Evolutionary conservation across 53 echinoderm and acorn worm genomes (phyloP), one percentile per base, ranked within the genome.

Genomic region (Mesocentrotus franciscanus): DNA sequence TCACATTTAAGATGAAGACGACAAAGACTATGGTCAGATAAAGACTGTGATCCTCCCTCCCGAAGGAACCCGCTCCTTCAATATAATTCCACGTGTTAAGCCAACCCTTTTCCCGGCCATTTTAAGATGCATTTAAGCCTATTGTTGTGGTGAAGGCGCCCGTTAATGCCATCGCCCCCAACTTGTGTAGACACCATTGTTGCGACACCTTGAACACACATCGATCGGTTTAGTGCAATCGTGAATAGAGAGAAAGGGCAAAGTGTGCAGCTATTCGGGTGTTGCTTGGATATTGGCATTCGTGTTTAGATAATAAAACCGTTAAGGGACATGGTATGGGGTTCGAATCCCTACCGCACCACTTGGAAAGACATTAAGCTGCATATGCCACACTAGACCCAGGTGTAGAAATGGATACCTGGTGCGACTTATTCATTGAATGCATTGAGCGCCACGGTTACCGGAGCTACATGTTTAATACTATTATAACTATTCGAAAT

Each of bases 171-270:
- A 20, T 7, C 81, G 4, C 81, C 20, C 64, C 12, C 17, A 81
- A 56, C 33, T 10, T 58, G 13, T 58, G 15, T 32, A 60, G 92
- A 62, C 0, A 66, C 92, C 70, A 66, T 92, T 92, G 92, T 92
- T 61, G 33, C 68, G 68, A 92, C 68, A 70, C 22, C 35, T 68
- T 18, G 92, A 92, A 70, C 92, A 64, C 34, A 30, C 32, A 92
- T 92, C 70, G 92, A 92, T 92, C 39, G 92, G 92, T 92, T 92
- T 92, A 34, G 39, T 34, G 92, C 9, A 60, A 27, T 33, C 61
- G 64, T 90, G 57, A 85, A 61, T 29, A 60, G 11, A 30, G 20
- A 35, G 42, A 70, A 60, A 92, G 20, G 39, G 35, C n/a, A 35
- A 22, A 36, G 64, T 34, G 70, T 92, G 70, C 92, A 92, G 27